Evolutionary conservation across 1,140 invertebrate genomes (phyloP).

Genomic region (Conus ventricosus): DNA sequence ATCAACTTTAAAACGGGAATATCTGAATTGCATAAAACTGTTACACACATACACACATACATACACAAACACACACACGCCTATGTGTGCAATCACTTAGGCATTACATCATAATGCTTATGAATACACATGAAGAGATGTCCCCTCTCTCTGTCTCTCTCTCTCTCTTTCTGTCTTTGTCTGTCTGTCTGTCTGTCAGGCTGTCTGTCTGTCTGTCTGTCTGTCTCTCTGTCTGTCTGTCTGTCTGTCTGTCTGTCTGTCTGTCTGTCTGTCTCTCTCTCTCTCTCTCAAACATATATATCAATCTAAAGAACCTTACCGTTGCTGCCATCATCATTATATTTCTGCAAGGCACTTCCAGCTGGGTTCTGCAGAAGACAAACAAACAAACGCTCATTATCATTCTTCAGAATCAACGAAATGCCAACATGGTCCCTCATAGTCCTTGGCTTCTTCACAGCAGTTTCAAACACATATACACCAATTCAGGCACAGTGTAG

Average conservation of each 20-base stretch:
- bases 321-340: not conserved
- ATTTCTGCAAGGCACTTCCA: not conserved
- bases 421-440: no score
- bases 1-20: no score
- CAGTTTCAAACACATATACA: no score
- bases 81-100: no score
- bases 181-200: not conserved
- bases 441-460: no score
- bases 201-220: not conserved
- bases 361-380: not conserved
- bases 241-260: not conserved
- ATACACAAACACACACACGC: no score
- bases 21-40: no score
- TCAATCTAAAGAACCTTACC: not conserved
- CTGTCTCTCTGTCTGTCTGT: not conserved
- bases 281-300: not conserved
- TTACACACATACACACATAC: no score
- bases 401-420: no score
- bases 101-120: not conserved
- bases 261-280: not conserved
- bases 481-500: no score
- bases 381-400: not conserved
- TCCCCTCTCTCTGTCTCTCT: not conserved
- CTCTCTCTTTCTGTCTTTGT: not conserved
- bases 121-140: not conserved